Conservation (phyloP, 2,888 invertebrate species). For the Taenaris catops region DNA sequence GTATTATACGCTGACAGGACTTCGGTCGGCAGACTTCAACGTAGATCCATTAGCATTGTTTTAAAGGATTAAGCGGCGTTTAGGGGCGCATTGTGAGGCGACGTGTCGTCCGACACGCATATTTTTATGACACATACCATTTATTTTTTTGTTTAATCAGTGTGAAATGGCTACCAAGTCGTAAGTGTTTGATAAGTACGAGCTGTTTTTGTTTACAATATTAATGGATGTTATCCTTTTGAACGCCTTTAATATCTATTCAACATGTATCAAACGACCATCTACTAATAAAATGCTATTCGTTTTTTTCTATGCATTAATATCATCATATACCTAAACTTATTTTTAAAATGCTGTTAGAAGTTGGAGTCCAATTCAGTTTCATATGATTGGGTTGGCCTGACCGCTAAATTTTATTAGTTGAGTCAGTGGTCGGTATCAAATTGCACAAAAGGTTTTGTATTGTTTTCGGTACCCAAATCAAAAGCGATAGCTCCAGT, state of each 20-base stretch:
- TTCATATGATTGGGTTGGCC: constrained; percentile 37
- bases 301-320: too few species aligned
- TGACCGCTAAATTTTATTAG: constrained; percentile 43
- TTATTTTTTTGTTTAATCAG: constrained; percentile 57
- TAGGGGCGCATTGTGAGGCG: constrained; percentile 48
- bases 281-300: too few species aligned
- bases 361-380: constrained; percentile 14
- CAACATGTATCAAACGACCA: not conserved
- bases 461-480: constrained; percentile 61
- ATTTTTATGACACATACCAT: constrained; percentile 72
- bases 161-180: constrained; percentile 68
- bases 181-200: constrained; percentile 46
- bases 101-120: constrained; percentile 60
- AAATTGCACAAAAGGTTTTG: constrained; percentile 68
- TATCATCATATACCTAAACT: too few species aligned
- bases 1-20: constrained; percentile 68
- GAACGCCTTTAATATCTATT: constrained; percentile 5
- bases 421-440: constrained; percentile 56
- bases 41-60: constrained; percentile 78
- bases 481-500: constrained; percentile 63
- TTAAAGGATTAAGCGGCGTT: constrained; percentile 73
- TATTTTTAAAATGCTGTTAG: too few species aligned
- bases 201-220: constrained; percentile 25
- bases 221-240: constrained; percentile 18
- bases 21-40: constrained; percentile 58